A percentile compares a stretch with the other conserved stretches of the same genome.
Evolutionary conservation across 2,113 vertebrate genomes (phyloP).

Genomic region (Lepisosteus osseus): DNA sequence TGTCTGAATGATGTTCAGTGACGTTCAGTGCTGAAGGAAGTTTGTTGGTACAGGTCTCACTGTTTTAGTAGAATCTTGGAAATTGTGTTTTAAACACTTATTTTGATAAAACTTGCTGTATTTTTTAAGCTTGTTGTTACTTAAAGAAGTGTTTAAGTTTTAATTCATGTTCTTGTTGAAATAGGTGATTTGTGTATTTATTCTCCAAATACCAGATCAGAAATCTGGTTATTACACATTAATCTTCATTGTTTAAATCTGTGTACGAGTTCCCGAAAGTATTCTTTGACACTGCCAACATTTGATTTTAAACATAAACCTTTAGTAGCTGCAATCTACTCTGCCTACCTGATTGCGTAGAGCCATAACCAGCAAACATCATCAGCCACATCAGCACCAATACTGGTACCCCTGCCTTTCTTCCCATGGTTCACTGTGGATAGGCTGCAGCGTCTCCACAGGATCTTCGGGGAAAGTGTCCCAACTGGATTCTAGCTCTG

Average conservation of each 20-base stretch:
- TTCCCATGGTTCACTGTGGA: slow-evolving; percentile 33
- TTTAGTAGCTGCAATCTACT: neutral
- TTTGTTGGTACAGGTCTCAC: too few species aligned
- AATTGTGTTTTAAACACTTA: too few species aligned
- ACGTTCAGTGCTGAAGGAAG: too few species aligned
- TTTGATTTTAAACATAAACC: neutral
- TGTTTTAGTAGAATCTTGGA: too few species aligned
- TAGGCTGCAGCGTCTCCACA: slow-evolving; percentile 12
- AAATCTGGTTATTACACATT: neutral
- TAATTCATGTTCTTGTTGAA: too few species aligned
- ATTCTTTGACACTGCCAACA: neutral
- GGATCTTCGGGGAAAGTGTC: slow-evolving; percentile 14
- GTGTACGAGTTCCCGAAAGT: neutral
- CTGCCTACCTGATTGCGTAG: slow-evolving; percentile 33
- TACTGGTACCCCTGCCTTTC: neutral
- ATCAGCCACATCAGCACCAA: slow-evolving; percentile 21
- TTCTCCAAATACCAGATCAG: too few species aligned
- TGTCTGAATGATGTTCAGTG: too few species aligned
- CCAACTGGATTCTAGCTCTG: neutral
- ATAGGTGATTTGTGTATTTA: too few species aligned
- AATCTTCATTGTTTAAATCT: slow-evolving; percentile 1
- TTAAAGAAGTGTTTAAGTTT: too few species aligned
- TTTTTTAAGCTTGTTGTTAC: too few species aligned
- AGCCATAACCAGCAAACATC: neutral
- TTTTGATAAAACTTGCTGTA: too few species aligned